These are phyloP conservation scores for Loriculus beryllinus DNA, from an alignment of 2,797 vertebrate species.

Conservation along the genomic window DNA sequence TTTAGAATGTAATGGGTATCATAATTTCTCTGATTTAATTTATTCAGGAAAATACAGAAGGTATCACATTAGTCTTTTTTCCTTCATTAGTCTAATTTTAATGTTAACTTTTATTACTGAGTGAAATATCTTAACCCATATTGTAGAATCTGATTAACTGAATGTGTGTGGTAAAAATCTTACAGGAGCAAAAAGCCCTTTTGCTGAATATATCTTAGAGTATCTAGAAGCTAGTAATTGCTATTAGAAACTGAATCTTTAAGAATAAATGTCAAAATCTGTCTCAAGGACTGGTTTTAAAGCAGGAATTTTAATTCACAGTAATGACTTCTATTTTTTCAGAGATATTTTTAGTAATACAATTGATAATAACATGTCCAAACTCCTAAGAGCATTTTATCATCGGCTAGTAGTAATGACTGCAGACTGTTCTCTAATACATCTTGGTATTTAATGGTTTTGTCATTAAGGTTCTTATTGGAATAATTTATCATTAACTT, in stretches of 20 bases:
- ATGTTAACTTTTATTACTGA: not conserved
- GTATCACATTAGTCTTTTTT: not conserved
- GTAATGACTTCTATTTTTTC: slow-evolving; percentile 45
- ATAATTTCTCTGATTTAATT: not conserved
- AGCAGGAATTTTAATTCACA: slow-evolving; percentile 16
- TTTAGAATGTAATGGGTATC: not conserved
- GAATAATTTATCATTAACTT: slow-evolving; percentile 63
- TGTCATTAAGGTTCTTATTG: slow-evolving; percentile 58
- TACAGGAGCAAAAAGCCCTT: not conserved
- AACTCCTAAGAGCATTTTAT: slow-evolving; percentile 53
- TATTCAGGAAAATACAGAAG: not conserved
- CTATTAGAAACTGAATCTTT: not conserved
- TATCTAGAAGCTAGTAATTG: not conserved
- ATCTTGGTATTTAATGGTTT: slow-evolving; percentile 62
- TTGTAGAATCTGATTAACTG: not conserved
- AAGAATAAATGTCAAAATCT: not conserved
- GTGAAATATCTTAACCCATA: not conserved
- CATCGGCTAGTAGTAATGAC: slow-evolving; percentile 41
- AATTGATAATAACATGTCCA: slow-evolving; percentile 54
- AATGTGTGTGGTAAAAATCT: not conserved
- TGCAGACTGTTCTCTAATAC: slow-evolving; percentile 37
- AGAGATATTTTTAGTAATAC: slow-evolving; percentile 49
- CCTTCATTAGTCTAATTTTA: not conserved
- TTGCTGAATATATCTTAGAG: not conserved
- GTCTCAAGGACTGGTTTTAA: not conserved